These are phyloP conservation scores for Diaperis boleti DNA, from an alignment of 2,888 invertebrate genomes.

Conservation along the genomic window DNA sequence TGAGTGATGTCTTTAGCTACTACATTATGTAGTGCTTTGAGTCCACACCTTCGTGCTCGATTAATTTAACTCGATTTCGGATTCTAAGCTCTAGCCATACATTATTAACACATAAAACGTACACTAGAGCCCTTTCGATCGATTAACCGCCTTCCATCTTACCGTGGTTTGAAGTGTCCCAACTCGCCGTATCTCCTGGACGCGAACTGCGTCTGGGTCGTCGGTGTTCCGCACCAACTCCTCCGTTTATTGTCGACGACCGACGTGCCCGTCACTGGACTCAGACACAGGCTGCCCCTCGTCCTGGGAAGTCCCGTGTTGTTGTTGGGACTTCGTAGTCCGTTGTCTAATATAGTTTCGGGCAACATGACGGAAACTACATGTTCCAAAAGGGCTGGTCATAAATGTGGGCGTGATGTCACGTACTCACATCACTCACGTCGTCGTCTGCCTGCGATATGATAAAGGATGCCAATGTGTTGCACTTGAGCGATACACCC, in stretches of 20 bases:
- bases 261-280: constrained; percentile 58
- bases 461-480: constrained; percentile 19
- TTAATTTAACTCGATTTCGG: too few relatives aligned
- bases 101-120: constrained; percentile 8
- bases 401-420: neutral
- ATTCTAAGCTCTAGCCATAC: too few relatives aligned
- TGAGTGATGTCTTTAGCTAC: too few relatives aligned
- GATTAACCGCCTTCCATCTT: constrained; percentile 44
- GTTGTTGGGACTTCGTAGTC: constrained; percentile 64
- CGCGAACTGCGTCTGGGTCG: constrained; percentile 51
- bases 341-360: constrained; percentile 61
- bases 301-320: constrained; percentile 61
- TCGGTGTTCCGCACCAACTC: constrained; percentile 64
- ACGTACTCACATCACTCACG: constrained; percentile 30
- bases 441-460: constrained; percentile 13
- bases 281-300: constrained; percentile 63
- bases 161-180: constrained; percentile 64
- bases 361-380: constrained; percentile 55
- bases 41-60: too few relatives aligned
- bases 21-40: too few relatives aligned
- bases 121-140: neutral
- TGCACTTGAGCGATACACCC: constrained; percentile 35
- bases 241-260: constrained; percentile 61
- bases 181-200: constrained; percentile 62
- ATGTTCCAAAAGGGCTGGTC: constrained; percentile 2